Evolutionary conservation across 2,113 vertebrate species (phyloP), one percentile per base, ranked within the genome.

Genomic region (Alces alces): DNA sequence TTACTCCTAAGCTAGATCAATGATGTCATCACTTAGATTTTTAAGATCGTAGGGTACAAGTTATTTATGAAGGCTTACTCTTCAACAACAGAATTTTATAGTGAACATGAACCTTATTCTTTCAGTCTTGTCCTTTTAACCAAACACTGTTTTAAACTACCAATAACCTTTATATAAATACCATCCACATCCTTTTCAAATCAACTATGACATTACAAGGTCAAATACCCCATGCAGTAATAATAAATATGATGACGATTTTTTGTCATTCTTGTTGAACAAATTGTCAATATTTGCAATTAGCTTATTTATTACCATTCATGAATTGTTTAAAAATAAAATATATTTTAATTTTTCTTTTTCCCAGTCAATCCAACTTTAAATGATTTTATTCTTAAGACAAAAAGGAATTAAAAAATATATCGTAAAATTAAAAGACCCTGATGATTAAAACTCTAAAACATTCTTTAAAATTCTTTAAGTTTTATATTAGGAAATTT

Each of bases 21-120:
- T 99, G 99, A 99, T 99, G 99, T 99, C 99, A 99, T 99, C 96
- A 98, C 99, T 98, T 98, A 98, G 98, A 99, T 98, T 98, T 94
- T 98, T 98, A 98, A 98, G 98, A 98, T 86, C 95, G 95, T 93
- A 61, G 96, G 97, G 89, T 97, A 96, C 95, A 98, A 90, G 97
- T 97, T 97, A 98, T 76, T 98, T 98, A 98, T 96, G 86, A 98
- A 98, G 86, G 83, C 96, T 98, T 98, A 97, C 92, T 98, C 96
- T 95, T 98, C 97, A 97, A 95, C 89, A 97, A 97, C 92, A 98
- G 92, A 84, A 98, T 98, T 98, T 98, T 98, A 97, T 60, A 94
- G 88, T 93, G 7, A 91, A 96, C 97, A 93, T 73, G 95, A 98
- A 98, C 64, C 55, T 84, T 83, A 39, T 55, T n/a, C n/a, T 83